Evolutionary conservation across 2,797 vertebrate genomes (phyloP), one percentile per base, ranked within the genome.

Genomic region (Pangasius sanitwongsei): DNA sequence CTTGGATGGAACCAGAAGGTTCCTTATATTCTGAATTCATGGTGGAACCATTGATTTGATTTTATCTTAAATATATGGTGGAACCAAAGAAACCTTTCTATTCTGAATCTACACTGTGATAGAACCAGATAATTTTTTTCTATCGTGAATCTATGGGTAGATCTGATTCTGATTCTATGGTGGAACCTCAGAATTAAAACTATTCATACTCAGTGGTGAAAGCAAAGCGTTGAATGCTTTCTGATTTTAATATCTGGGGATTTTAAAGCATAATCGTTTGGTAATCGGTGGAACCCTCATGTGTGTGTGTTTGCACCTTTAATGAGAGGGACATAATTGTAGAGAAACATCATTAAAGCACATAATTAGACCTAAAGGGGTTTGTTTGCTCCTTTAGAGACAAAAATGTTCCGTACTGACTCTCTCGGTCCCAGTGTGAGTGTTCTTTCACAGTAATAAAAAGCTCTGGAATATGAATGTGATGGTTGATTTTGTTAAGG

Each of bases 301-400:
- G 31, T 70, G 31, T 28, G 44, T 59, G 70, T 31, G 31, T 86
- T 75, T 59, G 70, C 20, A 59, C 69, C 85, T 75, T 86, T 86
- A 86, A 74, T 75, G 55, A 86, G 53, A 31, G 37, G 25, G 37
- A 41, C 15, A 44, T 70, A 86, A 75, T 75, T 44, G 55, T 44
- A 75, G 53, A 86, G 25, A 28, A 74, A 41, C 69, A 74, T 59
- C 31, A 59, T 75, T 75, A 74, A 75, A 75, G 53, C 7, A 44
- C 37, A n/a, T 75, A 75, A 86, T 86, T 75, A 55, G 55, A 86
- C 85, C 70, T 75, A 61, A 86, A 44, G 69, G 70, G 55, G 53
- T 59, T 86, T 59, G 53, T 61, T 86, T 44, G 70, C 37, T 86
- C 28, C 53, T 86, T 75, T 61, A 86, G 37, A 59, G 55, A 86